Base-by-base conservation (phyloP, 2,113 vertebrate genomes). In the Hippocampus guttulatus region DNA sequence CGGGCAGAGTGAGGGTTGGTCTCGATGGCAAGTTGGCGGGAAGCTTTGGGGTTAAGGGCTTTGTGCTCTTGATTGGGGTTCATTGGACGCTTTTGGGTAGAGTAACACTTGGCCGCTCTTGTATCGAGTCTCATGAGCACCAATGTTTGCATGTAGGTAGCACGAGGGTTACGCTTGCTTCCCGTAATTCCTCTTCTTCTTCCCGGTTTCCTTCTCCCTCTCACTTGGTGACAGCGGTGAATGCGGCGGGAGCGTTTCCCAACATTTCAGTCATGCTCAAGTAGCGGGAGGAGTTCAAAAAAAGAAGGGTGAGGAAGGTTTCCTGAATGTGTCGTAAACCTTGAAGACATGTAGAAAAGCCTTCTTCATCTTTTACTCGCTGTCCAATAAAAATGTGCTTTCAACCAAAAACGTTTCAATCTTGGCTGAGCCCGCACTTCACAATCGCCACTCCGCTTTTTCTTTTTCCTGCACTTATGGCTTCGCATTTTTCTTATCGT, bases 401-500 rank as follows among this genome's bases (percentile, higher is more conserved):
- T 7, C 43, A 64, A 43, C 38, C 6, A 30, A 60, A 16, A 60
- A 6, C 40, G 40, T 41, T 70, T 67, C 41, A 43, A 41, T 27
- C 71, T 75, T 66, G 21, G 5, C 25, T 47, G 16, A 27, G 6
- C n/a, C 43, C 14, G 8, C 40, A 55, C 69, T 58, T 71, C 55
- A 68, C 69, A 63, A 54, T 68, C 68, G 61, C 73, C 67, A 82
- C 66, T 57, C 55, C 15, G 16, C 75, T 72, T 69, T 40, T 76
- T 72, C 82, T 70, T 70, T 88, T 87, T 63, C 5, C 78, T 68
- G 74, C 78, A 68, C 74, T 45, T 5, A 30, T n/a, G 55, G 66
- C 70, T 79, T 86, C 79, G 64, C 75, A 81, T 87, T 88, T 87
- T 80, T 81, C 65, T 79, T 66, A 79, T 86, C 78, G 75, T 82